Conservation (phyloP, 1,140 invertebrate genomes). For the Heterodera schachtii region DNA sequence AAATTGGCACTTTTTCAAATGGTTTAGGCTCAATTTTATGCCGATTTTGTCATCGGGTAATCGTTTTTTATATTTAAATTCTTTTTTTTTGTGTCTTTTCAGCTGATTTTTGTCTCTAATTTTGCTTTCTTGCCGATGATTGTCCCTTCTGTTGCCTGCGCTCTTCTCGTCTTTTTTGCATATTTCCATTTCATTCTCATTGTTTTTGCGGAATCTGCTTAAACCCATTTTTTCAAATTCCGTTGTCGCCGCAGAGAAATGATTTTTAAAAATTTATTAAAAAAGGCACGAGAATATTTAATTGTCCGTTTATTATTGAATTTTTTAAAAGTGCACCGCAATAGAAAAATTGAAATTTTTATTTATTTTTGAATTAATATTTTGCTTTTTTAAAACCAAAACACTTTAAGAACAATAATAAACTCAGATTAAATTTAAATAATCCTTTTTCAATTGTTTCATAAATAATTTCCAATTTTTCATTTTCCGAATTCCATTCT, state of each 20-base stretch:
- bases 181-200: slow-evolving; percentile 34
- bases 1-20: neutral
- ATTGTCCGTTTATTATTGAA: too few species aligned
- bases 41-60: slow-evolving; percentile 33
- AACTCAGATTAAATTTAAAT: too few species aligned
- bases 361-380: too few species aligned
- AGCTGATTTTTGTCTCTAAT: slow-evolving; percentile 35
- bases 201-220: slow-evolving; percentile 31
- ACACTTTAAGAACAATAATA: too few species aligned
- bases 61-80: neutral
- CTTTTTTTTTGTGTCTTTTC: slow-evolving; percentile 24
- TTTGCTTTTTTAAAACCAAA: too few species aligned
- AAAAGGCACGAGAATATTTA: too few species aligned
- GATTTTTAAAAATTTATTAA: neutral
- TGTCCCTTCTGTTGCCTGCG: slow-evolving; percentile 42
- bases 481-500: slow-evolving; percentile 2
- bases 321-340: too few species aligned
- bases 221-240: slow-evolving; percentile 19
- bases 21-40: slow-evolving; percentile 22
- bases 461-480: neutral
- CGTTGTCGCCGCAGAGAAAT: slow-evolving; percentile 34
- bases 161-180: slow-evolving; percentile 22
- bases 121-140: slow-evolving; percentile 46
- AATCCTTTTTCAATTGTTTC: too few species aligned
- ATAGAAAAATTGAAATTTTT: too few species aligned